A percentile compares a stretch with the other conserved stretches of the same genome.
Conservation (phyloP, 2,888 invertebrate species). For the Melanotus villosus region DNA sequence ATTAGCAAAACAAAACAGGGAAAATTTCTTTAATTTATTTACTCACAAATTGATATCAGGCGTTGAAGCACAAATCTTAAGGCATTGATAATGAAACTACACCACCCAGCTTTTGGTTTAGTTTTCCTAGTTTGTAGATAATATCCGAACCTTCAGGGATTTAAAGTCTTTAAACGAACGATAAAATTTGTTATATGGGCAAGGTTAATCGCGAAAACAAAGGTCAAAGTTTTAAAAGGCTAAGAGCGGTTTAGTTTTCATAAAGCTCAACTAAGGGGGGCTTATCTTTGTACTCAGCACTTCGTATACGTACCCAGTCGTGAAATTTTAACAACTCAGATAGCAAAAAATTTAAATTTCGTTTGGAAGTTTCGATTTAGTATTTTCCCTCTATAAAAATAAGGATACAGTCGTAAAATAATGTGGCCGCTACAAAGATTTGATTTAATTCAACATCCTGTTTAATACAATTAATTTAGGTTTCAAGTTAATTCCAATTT, state of each 20-base stretch:
- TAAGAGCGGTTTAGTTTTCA: conserved; percentile 1
- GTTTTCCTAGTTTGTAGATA: background rate
- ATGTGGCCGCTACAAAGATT: background rate
- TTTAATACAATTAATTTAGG: too few relatives aligned
- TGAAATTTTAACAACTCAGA: conserved; percentile 1
- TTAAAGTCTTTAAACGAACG: background rate
- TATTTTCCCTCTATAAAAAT: background rate
- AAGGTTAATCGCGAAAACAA: background rate
- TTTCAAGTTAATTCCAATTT: too few relatives aligned
- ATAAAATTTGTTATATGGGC: background rate
- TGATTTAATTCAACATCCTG: background rate
- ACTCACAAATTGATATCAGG: too few relatives aligned
- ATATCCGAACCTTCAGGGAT: background rate
- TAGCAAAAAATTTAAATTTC: background rate
- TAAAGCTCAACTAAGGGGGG: background rate
- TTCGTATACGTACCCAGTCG: background rate
- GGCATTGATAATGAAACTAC: too few relatives aligned
- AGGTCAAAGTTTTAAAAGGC: background rate
- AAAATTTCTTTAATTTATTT: too few relatives aligned
- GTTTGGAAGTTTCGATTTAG: background rate
- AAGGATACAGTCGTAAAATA: background rate
- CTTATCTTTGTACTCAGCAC: background rate
- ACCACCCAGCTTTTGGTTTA: too few relatives aligned
- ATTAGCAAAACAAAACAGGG: too few relatives aligned
- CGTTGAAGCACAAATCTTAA: too few relatives aligned